These are phyloP conservation scores for Agrotis ipsilon DNA, from an alignment of 2,888 invertebrate genomes.

Conservation along the genomic window DNA sequence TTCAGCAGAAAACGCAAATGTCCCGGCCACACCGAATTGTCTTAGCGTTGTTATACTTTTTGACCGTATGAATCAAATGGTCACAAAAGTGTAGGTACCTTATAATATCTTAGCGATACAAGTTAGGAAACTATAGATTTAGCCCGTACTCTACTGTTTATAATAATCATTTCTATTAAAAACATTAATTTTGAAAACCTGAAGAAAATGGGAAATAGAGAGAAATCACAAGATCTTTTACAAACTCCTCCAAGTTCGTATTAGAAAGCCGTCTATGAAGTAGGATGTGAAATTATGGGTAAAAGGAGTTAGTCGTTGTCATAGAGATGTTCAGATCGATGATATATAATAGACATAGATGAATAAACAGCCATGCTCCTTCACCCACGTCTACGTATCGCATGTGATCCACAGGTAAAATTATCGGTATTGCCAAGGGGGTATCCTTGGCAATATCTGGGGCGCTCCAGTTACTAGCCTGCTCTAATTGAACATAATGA, in stretches of 20 bases:
- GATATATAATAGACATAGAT: background rate
- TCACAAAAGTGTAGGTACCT: too few species aligned
- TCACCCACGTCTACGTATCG: background rate
- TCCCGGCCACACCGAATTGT: too few species aligned
- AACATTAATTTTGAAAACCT: too few species aligned
- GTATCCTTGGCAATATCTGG: slow-evolving; percentile 4
- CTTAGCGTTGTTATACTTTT: too few species aligned
- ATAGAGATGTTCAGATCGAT: slow-evolving; percentile 3
- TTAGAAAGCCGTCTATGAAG: too few species aligned
- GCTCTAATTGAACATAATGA: too few species aligned
- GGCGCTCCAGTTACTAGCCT: background rate
- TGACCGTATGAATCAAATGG: too few species aligned
- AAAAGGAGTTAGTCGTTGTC: background rate
- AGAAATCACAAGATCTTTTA: background rate
- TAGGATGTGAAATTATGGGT: background rate
- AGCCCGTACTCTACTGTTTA: too few species aligned
- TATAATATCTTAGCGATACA: too few species aligned
- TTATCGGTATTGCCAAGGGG: background rate
- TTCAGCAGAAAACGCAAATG: too few species aligned
- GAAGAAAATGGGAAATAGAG: background rate
- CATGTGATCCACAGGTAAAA: background rate
- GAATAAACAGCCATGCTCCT: background rate
- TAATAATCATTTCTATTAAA: too few species aligned
- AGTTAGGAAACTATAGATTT: too few species aligned
- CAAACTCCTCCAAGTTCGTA: background rate